Evolutionary conservation across 2,888 invertebrate species (phyloP).

Genomic region (Trissolcus brochymenae): DNA sequence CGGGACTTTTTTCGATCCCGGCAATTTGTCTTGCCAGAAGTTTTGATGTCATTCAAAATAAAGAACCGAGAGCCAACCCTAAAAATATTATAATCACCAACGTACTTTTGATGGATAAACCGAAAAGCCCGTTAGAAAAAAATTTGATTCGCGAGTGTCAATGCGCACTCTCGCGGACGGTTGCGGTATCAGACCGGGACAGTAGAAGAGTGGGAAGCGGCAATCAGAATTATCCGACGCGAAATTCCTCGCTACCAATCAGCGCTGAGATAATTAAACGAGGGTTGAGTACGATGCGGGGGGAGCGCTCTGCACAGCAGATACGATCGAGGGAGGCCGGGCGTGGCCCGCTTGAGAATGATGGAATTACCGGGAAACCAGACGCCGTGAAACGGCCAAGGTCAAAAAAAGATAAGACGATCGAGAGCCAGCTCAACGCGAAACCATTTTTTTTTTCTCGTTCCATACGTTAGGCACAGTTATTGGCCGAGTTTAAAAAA

Average conservation of each 20-base stretch:
- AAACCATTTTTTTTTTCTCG: conserved; percentile 6
- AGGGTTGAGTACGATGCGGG: conserved; percentile 68
- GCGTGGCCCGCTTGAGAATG: conserved; percentile 72
- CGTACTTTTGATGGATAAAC: not conserved
- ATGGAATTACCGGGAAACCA: conserved; percentile 71
- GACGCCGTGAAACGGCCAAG: conserved; percentile 58
- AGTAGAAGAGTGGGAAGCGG: conserved; percentile 61
- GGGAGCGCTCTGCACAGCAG: conserved; percentile 61
- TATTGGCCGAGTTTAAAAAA: not conserved
- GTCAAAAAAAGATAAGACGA: conserved; percentile 50
- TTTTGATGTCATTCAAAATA: conserved; percentile 41
- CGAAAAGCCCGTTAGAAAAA: no score
- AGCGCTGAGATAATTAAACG: conserved; percentile 75
- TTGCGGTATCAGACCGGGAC: conserved; percentile 17
- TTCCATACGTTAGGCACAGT: conserved; percentile 1
- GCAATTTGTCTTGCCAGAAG: conserved; percentile 37
- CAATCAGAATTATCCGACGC: conserved; percentile 74
- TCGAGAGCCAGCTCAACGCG: conserved; percentile 28
- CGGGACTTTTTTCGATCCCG: conserved; percentile 21
- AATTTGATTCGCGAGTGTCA: conserved; percentile 4
- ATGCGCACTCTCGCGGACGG: conserved; percentile 33
- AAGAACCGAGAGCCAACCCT: conserved; percentile 28
- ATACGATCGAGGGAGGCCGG: conserved; percentile 73
- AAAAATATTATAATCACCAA: conserved; percentile 20
- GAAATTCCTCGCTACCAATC: conserved; percentile 75